These are phyloP conservation scores for Garrulus glandarius DNA, from an alignment of 2,797 vertebrate genomes.

Conservation along the genomic window DNA sequence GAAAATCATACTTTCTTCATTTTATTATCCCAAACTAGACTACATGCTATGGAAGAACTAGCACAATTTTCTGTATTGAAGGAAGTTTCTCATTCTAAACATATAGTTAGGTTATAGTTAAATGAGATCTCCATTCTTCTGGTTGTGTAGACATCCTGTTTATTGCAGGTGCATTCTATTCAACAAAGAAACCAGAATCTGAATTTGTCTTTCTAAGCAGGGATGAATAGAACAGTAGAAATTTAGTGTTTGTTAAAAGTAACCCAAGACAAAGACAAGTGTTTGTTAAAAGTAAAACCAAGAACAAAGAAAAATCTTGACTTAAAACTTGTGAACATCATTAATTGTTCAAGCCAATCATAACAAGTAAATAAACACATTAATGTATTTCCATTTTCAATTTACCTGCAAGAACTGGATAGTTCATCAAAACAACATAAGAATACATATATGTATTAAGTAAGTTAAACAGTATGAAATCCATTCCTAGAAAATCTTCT, in stretches of 20 bases:
- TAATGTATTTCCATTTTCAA: background rate
- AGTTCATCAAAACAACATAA: background rate
- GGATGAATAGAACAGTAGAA: background rate
- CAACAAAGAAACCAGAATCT: background rate
- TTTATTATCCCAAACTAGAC: background rate
- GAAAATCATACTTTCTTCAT: background rate
- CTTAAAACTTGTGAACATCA: background rate
- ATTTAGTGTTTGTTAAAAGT: background rate
- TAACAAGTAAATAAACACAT: background rate
- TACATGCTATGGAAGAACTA: rapidly evolving
- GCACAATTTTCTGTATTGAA: background rate
- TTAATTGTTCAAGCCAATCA: background rate
- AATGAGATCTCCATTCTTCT: background rate
- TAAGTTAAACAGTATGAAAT: background rate
- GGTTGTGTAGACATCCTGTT: background rate
- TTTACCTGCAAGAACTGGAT: background rate
- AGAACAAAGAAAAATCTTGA: background rate
- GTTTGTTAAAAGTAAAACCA: background rate
- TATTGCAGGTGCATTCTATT: background rate
- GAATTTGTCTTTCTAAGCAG: background rate
- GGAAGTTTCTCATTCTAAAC: background rate
- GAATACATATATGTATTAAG: background rate
- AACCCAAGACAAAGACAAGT: too few relatives aligned
- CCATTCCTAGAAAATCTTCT: background rate
- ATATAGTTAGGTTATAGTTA: background rate